These are phyloP conservation scores for Villa cingulata DNA, from an alignment of 2,888 invertebrate species.

Conservation along the genomic window DNA sequence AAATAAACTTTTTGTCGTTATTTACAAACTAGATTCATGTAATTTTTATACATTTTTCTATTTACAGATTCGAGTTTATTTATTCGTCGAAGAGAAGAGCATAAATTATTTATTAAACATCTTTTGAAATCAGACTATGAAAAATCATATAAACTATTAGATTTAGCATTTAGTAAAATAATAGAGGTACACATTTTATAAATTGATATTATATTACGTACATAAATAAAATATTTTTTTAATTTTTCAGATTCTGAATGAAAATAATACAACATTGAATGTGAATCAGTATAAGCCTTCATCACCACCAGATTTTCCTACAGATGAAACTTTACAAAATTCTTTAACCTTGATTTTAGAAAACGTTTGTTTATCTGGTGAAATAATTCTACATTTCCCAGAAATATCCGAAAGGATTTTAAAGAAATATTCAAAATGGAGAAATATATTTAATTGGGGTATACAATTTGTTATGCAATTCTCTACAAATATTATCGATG, in stretches of 20 bases:
- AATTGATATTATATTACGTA: not conserved
- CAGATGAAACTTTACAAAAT: slow-evolving; percentile 12
- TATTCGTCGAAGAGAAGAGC: slow-evolving; percentile 15
- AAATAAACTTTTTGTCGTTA: too few relatives aligned
- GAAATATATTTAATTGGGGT: slow-evolving; percentile 16
- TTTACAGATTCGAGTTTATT: slow-evolving; percentile 17
- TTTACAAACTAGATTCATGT: not conserved
- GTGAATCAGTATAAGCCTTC: slow-evolving; percentile 11
- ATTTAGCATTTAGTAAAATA: slow-evolving; percentile 17
- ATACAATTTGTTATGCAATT: slow-evolving; percentile 15
- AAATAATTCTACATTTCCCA: slow-evolving; percentile 19
- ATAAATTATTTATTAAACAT: slow-evolving; percentile 14
- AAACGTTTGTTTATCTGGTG: slow-evolving; percentile 12
- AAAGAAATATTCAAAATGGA: slow-evolving; percentile 14
- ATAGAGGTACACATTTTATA: slow-evolving; percentile 13
- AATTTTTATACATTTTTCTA: not conserved
- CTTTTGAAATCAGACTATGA: slow-evolving; percentile 16
- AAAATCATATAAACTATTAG: slow-evolving; percentile 18
- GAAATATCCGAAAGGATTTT: slow-evolving; percentile 17
- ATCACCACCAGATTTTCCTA: slow-evolving; percentile 14
- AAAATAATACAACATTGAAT: slow-evolving; percentile 15
- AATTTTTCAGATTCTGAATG: slow-evolving; percentile 14
- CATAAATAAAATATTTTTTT: not conserved
- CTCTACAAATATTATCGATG: slow-evolving; percentile 15
- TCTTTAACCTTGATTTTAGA: slow-evolving; percentile 15